These are phyloP conservation scores for Triplophysa siluroides DNA, from an alignment of 2,113 vertebrate genomes.

Conservation along the genomic window DNA sequence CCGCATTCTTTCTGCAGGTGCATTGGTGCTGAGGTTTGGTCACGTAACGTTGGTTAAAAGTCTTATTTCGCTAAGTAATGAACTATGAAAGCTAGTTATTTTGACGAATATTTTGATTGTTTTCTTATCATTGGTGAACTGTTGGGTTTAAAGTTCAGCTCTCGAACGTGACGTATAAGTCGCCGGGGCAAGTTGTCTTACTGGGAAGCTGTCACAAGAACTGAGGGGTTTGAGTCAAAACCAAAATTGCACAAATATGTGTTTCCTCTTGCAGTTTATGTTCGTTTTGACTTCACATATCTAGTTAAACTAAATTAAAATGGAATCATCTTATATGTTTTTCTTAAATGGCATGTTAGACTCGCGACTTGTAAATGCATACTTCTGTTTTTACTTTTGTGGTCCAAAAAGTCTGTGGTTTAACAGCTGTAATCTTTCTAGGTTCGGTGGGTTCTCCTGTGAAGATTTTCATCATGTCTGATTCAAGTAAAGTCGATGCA, in stretches of 20 bases:
- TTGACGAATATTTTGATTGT: neutral
- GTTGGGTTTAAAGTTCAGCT: neutral
- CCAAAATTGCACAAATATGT: no score
- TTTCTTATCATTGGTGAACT: neutral
- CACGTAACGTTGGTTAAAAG: no score
- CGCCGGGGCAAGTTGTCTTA: neutral
- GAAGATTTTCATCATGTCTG: constrained; percentile 65
- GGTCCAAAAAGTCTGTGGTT: neutral
- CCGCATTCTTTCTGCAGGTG: constrained; percentile 40
- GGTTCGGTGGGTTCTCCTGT: neutral
- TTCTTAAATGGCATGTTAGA: no score
- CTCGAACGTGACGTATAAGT: neutral
- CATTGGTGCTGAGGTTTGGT: neutral
- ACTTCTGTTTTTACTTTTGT: neutral
- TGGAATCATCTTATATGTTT: no score
- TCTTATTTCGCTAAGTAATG: no score
- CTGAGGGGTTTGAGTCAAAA: no score
- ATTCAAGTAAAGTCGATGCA: constrained; percentile 61
- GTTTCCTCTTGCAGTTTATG: no score
- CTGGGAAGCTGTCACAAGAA: neutral
- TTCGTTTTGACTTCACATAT: no score
- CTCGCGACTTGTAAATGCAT: no score
- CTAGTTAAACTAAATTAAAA: no score
- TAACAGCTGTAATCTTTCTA: constrained; percentile 13
- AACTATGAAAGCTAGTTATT: no score